phyloP scores from a whole-genome alignment of 2,113 vertebrate genomes.

The Cochlearius cochlearius region DNA sequence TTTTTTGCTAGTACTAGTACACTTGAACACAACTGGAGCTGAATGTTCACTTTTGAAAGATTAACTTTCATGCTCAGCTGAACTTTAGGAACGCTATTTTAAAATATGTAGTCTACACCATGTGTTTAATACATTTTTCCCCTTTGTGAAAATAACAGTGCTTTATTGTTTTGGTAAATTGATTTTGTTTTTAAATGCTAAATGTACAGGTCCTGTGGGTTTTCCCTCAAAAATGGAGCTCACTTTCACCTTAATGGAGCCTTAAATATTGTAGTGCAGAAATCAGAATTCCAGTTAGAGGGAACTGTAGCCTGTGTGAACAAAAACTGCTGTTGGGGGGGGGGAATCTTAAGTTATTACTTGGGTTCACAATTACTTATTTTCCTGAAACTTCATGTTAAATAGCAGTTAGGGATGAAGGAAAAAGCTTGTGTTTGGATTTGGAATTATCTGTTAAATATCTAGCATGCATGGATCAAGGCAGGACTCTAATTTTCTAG shows the following conservation, averaged over 20 bases:
- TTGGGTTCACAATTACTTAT: background rate
- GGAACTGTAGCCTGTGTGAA: background rate
- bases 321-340: background rate
- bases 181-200: background rate
- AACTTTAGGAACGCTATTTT: constrained; percentile 50
- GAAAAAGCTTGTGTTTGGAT: background rate
- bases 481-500: background rate
- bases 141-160: background rate
- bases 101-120: constrained; percentile 7
- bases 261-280: background rate
- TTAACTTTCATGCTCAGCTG: constrained; percentile 54
- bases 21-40: constrained; percentile 28
- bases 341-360: background rate
- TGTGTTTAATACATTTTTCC: background rate
- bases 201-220: background rate
- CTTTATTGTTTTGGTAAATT: background rate
- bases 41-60: constrained; percentile 59
- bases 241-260: background rate
- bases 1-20: background rate
- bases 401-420: background rate
- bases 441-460: background rate
- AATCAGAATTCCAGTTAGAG: background rate
- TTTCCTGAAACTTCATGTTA: background rate
- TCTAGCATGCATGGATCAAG: background rate
- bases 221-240: background rate